Percentiles rank a stretch among this genome's conserved stretches.
Evolutionary conservation across 2,888 invertebrate species (phyloP).

Genomic region (Anorthoa munda): DNA sequence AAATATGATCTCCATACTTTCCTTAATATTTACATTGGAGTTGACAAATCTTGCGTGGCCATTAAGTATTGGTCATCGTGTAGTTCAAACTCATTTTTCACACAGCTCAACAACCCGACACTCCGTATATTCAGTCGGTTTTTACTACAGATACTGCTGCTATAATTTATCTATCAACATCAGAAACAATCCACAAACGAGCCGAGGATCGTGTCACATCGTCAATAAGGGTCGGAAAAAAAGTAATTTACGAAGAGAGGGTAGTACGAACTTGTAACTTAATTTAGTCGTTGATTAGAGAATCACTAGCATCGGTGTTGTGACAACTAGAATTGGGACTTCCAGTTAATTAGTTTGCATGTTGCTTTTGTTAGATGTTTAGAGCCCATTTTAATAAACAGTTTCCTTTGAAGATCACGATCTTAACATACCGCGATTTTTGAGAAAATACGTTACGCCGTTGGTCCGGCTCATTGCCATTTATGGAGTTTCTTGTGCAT

Average conservation of each 20-base stretch:
- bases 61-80: background rate
- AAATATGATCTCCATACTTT: background rate
- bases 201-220: constrained; percentile 14
- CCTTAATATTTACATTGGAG: background rate
- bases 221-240: constrained; percentile 29
- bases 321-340: constrained; percentile 61
- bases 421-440: too few relatives aligned
- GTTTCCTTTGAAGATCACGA: background rate
- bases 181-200: background rate
- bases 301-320: constrained; percentile 61
- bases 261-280: constrained; percentile 45
- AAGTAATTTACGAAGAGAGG: constrained; percentile 37
- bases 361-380: constrained; percentile 2
- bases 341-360: constrained; percentile 45
- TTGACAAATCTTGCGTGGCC: too few relatives aligned
- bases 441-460: too few relatives aligned
- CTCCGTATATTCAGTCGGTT: too few relatives aligned
- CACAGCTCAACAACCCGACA: constrained; percentile 11
- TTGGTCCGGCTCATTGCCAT: too few relatives aligned
- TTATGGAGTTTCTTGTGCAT: too few relatives aligned
- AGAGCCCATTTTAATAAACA: constrained; percentile 3
- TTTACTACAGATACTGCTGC: background rate
- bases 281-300: constrained; percentile 62
- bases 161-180: constrained; percentile 33
- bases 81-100: background rate